Evolutionary conservation across 2,888 invertebrate species (phyloP), one percentile per base, ranked within the genome.

Genomic region (Amphimallon solstitiale): DNA sequence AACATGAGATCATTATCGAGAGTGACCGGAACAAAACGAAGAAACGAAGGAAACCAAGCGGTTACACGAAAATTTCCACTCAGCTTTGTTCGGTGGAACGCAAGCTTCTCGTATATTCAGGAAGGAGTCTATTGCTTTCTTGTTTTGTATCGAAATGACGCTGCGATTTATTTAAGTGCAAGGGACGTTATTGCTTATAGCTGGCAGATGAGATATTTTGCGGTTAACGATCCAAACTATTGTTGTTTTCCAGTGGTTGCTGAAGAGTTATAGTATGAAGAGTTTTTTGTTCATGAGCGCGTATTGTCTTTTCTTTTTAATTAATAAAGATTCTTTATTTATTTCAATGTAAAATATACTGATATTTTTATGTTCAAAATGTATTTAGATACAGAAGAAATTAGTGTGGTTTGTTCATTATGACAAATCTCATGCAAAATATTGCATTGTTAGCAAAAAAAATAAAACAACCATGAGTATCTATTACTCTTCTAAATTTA

Each of bases 91-190:
- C 40, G 14, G 12, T 7, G 43, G 7, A 15, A 43, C 17, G 9
- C 52, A 15, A 14, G 52, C 52, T 23, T 52, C n/a, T n/a, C 23
- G 17, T 40, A 9, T n/a, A 19, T 43, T 10, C 21, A 40, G 23
- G 12, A 23, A 40, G 40, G 40, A 56, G 56, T 56, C 56, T 40
- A 56, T 40, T 56, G 23, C 56, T 56, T 56, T 40, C 56, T 54
- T 40, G 54, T 54, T 54, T 54, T 54, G 54, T 54, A 54, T 54
- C 54, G 40, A 21, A 54, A 54, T 40, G 54, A 54, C 54, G 54
- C 54, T 54, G 40, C 40, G 12, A 54, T 54, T 54, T 54, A 54
- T 54, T 54, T 40, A 54, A 54, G 40, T 54, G 38, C 54, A 7
- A 21, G 23, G 38, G 23, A 54, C 23, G 54, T 54, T 54, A 52